These are phyloP conservation scores for Eufriesea mexicana DNA, from an alignment of 1,140 invertebrate species.

Conservation along the genomic window DNA sequence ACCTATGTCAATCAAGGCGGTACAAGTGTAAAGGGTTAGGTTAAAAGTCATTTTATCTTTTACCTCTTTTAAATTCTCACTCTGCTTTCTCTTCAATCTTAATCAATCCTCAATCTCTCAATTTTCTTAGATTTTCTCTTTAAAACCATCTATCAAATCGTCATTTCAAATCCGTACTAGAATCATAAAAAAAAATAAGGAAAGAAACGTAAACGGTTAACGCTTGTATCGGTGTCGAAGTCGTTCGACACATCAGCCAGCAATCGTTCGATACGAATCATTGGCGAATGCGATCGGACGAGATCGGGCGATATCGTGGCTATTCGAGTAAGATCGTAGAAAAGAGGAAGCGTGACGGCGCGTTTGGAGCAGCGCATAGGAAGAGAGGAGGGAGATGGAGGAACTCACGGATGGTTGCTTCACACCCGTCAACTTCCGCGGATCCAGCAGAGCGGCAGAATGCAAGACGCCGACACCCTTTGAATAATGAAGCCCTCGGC, in stretches of 20 bases:
- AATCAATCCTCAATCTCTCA: no score
- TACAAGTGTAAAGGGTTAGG: no score
- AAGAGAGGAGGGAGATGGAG: slow-evolving; percentile 33
- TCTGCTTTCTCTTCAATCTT: no score
- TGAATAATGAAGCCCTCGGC: slow-evolving; percentile 80
- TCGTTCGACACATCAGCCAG: neutral
- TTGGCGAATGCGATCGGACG: slow-evolving; percentile 52
- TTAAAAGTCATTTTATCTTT: no score
- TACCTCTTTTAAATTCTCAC: no score
- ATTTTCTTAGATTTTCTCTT: no score
- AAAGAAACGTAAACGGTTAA: neutral
- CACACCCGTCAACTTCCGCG: slow-evolving; percentile 76
- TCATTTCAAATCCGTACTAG: no score
- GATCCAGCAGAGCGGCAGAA: slow-evolving; percentile 75
- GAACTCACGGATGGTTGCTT: slow-evolving; percentile 69
- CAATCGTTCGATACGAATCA: neutral
- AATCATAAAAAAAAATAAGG: no score
- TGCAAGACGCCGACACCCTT: slow-evolving; percentile 78
- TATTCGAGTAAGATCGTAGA: slow-evolving; percentile 23
- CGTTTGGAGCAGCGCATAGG: slow-evolving; percentile 24
- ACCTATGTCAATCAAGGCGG: no score
- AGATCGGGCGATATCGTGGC: slow-evolving; percentile 36
- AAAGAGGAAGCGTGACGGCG: slow-evolving; percentile 56
- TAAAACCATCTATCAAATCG: no score
- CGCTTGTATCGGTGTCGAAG: neutral